These are phyloP conservation scores for Ashinkailepas kermadecensis DNA, from an alignment of 2,888 invertebrate genomes.

Conservation along the genomic window DNA sequence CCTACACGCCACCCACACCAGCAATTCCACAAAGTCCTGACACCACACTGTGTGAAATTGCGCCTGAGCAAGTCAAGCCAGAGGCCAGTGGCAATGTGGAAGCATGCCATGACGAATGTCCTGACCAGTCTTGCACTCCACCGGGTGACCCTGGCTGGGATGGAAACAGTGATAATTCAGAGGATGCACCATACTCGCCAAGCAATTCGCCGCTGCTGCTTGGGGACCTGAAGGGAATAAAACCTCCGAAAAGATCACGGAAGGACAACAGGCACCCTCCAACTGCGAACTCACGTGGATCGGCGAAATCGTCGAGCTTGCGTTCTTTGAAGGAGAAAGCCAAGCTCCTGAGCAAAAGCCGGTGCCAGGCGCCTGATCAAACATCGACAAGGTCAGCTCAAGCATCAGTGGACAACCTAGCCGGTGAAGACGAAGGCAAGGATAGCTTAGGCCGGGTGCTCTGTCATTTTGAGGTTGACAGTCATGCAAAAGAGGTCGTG, in stretches of 20 bases:
- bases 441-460: neutral
- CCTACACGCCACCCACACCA: too few species aligned
- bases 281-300: too few species aligned
- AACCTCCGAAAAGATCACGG: neutral
- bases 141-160: neutral
- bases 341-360: neutral
- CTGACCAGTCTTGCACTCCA: neutral
- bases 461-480: neutral
- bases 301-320: neutral
- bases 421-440: neutral
- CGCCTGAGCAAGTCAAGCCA: too few species aligned
- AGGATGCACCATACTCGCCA: neutral
- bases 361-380: too few species aligned
- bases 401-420: neutral
- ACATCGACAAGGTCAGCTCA: too few species aligned
- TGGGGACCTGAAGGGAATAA: neutral
- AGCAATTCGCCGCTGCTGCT: neutral
- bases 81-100: too few species aligned
- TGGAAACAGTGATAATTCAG: neutral
- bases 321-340: neutral
- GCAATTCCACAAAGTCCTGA: too few species aligned
- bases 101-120: too few species aligned
- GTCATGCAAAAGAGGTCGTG: neutral
- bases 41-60: too few species aligned
- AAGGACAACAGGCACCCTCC: neutral